Base-by-base conservation (phyloP, 2,888 invertebrate genomes). In the Chorisops tibialis region DNA sequence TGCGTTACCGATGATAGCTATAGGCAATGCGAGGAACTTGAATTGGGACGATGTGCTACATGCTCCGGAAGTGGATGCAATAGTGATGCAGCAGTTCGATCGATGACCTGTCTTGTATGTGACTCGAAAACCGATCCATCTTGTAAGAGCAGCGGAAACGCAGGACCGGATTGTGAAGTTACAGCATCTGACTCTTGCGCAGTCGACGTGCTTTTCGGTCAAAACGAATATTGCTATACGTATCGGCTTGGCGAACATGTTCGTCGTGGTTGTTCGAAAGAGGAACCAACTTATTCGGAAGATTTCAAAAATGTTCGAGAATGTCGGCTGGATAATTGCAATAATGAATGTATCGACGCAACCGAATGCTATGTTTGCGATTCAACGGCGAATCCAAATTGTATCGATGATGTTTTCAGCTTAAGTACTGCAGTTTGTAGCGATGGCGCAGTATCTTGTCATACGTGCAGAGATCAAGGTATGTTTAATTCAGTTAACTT, bases 341-440 rank as follows among this genome's bases (percentile, higher is more conserved):
- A 59, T 21, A 38, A 35, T 21, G 59, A 59, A 37, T 59, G 59
- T 18, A 48, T 59, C 14, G 48, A 48, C 5, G 1, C 47, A 2
- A 22, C 47, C 1, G 18, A 37, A 14, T 59, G 59, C 22, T 48
- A 48, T 48, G n/a, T 21, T 16, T 59, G 59, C 24, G 59, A 59
- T 18, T 59, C 59, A 4, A 21, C 21, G 14, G 65, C 69, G 30
- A 67, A 68, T 2, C 22, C 41, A 1, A 66, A 68, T n/a, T 75
- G 75, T 18, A 68, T 66, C 35, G 70, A 62, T 60, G 68, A 72
- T 60, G 19, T 43, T 14, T 21, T 37, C 4, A n/a, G 16, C n/a
- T 12, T 43, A 11, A 21, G 37, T 12, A 47, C 43, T 16, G 14
- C n/a, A 9, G 14, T 5, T 6, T 59, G 59, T 19, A 4, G 12